A percentile compares a stretch with the other conserved stretches of the same genome.
Conservation (phyloP, 2,888 invertebrate genomes). For the Stenolophus ochropezus region DNA sequence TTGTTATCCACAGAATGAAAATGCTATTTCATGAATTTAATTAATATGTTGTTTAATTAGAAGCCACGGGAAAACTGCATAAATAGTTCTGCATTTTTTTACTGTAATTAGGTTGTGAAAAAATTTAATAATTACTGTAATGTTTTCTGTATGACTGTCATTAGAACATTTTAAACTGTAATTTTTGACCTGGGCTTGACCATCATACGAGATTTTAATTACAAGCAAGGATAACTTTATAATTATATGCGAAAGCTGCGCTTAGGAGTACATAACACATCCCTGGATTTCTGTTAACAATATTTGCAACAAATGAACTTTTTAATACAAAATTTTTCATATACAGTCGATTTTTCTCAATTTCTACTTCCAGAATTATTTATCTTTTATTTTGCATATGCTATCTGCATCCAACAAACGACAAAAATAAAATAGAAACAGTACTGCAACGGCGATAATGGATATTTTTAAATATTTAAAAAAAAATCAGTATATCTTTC, state of each 20-base stretch:
- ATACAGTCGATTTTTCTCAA: too few species aligned
- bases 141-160: conserved; percentile 3
- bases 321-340: too few species aligned
- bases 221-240: conserved; percentile 9
- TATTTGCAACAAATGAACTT: too few species aligned
- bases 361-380: too few species aligned
- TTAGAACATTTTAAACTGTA: conserved; percentile 47
- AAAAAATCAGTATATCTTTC: too few species aligned
- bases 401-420: too few species aligned
- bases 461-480: too few species aligned
- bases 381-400: too few species aligned
- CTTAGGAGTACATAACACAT: too few species aligned
- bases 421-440: too few species aligned
- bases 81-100: conserved; percentile 14
- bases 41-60: not conserved
- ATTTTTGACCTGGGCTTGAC: conserved; percentile 12
- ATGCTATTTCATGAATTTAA: not conserved
- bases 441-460: too few species aligned
- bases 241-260: not conserved
- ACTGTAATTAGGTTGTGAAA: conserved; percentile 9
- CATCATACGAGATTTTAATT: conserved; percentile 27
- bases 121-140: conserved; percentile 29
- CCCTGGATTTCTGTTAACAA: too few species aligned
- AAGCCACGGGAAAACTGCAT: not conserved
- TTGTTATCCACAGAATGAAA: not conserved